Evolutionary conservation across 2,888 invertebrate genomes (phyloP), one percentile per base, ranked within the genome.

Genomic region (Xestoiulus laeticollis): DNA sequence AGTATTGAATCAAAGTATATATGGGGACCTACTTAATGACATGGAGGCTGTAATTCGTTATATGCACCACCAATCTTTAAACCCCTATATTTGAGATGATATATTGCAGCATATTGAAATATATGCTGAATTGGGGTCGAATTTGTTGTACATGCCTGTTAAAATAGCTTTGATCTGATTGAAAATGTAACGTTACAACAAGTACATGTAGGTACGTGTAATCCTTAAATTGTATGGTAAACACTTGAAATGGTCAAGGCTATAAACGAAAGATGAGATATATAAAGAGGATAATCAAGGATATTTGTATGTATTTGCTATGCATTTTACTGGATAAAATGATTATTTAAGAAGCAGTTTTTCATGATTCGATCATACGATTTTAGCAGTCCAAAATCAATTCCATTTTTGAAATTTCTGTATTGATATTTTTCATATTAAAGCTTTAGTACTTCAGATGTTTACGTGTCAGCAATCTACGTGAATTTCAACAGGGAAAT

Each of bases 1-100:
- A 68, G 68, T 68, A 68, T 68, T 68, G 68, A 68, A 68, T 26
- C 22, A 53, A 48, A 68, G 22, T 68, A 59, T 59, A 59, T 48
- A 16, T 48, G 48, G 48, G 48, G 10, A 48, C 38, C 5, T 38
- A 38, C 38, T 38, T 38, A 38, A 8, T 38, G 38, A 38, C 38
- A 38, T 38, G 2, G 38, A 38, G 38, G 8, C 8, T 38, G 8
- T 38, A 38, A 8, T 38, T 38, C 8, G 8, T 8, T 38, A 8
- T 0, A 38, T 38, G 38, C 5, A n/a, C n/a, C n/a, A n/a, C n/a
- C n/a, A n/a, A n/a, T n/a, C n/a, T n/a, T n/a, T n/a, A n/a, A n/a
- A n/a, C n/a, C n/a, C n/a, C n/a, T n/a, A n/a, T n/a, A n/a, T n/a
- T n/a, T n/a, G n/a, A n/a, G n/a, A n/a, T n/a, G n/a, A n/a, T n/a